Evolutionary conservation across 2,113 vertebrate genomes (phyloP).

Genomic region (Numenius arquata): DNA sequence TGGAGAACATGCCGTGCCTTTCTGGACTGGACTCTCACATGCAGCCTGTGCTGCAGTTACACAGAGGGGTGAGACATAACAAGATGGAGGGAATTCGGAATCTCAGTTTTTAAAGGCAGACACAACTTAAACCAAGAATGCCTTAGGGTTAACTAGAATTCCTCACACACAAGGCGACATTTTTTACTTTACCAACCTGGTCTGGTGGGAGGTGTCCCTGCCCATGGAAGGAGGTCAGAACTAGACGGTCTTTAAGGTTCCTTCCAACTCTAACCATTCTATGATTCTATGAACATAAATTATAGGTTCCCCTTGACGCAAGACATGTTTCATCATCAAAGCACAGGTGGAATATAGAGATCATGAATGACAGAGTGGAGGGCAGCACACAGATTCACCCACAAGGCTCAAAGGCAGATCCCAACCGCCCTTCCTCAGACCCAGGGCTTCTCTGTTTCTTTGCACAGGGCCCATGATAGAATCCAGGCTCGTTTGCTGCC

Average conservation of each 20-base stretch:
- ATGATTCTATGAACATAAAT: no score
- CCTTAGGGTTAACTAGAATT: background rate
- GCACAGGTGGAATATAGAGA: background rate
- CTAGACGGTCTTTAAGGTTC: no score
- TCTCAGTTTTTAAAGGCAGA: background rate
- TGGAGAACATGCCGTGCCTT: background rate
- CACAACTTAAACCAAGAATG: background rate
- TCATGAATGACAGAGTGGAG: accelerated
- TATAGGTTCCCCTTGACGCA: background rate
- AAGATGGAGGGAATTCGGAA: background rate
- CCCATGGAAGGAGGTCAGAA: no score
- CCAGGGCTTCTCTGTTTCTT: background rate
- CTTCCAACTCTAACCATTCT: no score
- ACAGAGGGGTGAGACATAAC: background rate
- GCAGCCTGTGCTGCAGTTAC: background rate
- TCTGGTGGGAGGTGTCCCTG: no score
- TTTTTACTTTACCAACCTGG: no score
- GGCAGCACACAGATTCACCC: background rate
- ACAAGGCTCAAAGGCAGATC: background rate
- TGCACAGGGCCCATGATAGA: slow-evolving; percentile 78
- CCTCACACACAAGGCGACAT: background rate
- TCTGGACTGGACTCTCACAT: background rate
- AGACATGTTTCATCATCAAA: background rate
- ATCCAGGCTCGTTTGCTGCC: slow-evolving; percentile 75
- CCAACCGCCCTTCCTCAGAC: background rate